Conservation (phyloP, 1,140 invertebrate species). For the Brachionus sp. region DNA sequence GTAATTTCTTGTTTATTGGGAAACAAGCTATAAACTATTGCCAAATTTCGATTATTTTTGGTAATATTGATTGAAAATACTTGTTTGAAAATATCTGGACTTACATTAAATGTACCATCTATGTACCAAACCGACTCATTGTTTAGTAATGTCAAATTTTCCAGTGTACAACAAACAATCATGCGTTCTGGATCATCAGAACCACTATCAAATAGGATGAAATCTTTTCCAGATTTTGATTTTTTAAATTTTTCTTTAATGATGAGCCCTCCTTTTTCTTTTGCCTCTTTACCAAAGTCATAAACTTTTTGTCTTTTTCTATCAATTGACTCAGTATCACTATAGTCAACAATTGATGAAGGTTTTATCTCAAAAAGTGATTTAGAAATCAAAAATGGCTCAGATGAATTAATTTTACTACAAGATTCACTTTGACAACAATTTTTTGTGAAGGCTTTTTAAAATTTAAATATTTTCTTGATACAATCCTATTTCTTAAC, state of each 20-base stretch:
- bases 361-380: not conserved
- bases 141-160: too few species aligned
- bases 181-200: too few species aligned
- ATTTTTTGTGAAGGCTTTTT: not conserved
- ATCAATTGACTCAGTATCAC: constrained; percentile 1
- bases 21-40: too few species aligned
- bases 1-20: too few species aligned
- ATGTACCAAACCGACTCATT: too few species aligned
- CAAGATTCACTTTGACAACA: not conserved
- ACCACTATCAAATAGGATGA: not conserved
- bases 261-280: not conserved
- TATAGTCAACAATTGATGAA: constrained; percentile 1
- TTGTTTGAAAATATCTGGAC: too few species aligned
- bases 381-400: not conserved
- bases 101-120: too few species aligned
- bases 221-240: constrained; percentile 10
- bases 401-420: not conserved
- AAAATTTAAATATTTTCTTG: not conserved
- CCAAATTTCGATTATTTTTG: too few species aligned
- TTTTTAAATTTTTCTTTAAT: not conserved
- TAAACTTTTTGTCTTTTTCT: not conserved
- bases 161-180: too few species aligned
- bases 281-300: not conserved
- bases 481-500: not conserved
- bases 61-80: too few species aligned